Base-by-base conservation (phyloP, 2,797 vertebrate genomes). In the Allobates femoralis region DNA sequence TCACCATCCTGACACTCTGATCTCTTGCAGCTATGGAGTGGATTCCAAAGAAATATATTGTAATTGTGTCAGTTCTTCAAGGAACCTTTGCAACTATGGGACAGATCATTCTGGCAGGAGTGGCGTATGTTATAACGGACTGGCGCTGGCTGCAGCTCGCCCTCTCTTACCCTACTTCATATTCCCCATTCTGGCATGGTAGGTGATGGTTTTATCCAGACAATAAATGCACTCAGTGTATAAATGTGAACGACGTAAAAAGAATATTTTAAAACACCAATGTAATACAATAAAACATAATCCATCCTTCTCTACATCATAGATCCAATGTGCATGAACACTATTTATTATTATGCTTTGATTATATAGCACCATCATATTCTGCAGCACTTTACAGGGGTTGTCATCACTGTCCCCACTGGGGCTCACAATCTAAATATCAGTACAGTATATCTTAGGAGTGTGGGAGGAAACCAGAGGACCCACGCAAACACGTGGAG, bases 91-190 rank as follows among this genome's bases (percentile, higher is more conserved):
- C 95, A 89, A 95, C 94, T 3, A 88, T 95, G 41, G 95, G 95
- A 76, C 95, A 96, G 89, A 87, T 95, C 89, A 1, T 95, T 56
- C 89, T 96, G 85, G 93, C 93, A 0, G 94, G 94, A 1, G 32
- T 96, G 14, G 93, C 94, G 46, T 94, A 94, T 87, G 91, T 90
- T 87, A 92, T 96, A 66, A 92, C 91, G 79, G 94, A 95, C 90
- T 96, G 95, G 95, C 93, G 95, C 87, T 93, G 92, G 89, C 90
- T 96, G 78, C 95, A 96, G 82, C 0, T 96, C 60, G 89, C 88
- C 0, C 81, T 93, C 16, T 94, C 93, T 71, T 87, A 0, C 95
- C 95, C 0, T 89, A 89, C 78, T 93, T 95, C 84, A n/a, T 95
- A 66, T 92, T 91, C 89, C 95, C 95, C 62, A 85, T 93, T 23